Conservation (phyloP, 2,113 vertebrate species). For the Pollachius pollachius region DNA sequence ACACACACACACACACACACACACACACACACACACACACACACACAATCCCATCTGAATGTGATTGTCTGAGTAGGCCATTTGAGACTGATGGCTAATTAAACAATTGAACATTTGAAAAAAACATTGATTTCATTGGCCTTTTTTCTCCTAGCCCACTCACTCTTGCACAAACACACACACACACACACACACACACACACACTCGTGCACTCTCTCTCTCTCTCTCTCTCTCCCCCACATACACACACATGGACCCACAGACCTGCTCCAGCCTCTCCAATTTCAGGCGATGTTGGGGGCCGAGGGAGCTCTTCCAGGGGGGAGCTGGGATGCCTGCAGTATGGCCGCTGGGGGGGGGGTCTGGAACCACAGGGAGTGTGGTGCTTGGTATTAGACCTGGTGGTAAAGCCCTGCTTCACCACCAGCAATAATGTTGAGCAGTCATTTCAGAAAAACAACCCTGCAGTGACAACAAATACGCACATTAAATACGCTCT, state of each 20-base stretch:
- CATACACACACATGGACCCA: slow-evolving; percentile 3
- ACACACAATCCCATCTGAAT: not conserved
- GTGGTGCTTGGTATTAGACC: too few species aligned
- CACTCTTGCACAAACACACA: not conserved
- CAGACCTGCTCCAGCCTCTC: slow-evolving; percentile 85
- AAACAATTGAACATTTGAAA: too few species aligned
- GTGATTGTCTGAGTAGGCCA: too few species aligned
- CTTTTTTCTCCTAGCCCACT: too few species aligned
- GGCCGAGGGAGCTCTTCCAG: slow-evolving; percentile 64
- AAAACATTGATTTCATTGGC: too few species aligned
- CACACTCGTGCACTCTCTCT: not conserved
- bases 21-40: too few species aligned
- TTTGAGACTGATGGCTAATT: too few species aligned
- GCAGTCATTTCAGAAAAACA: too few species aligned
- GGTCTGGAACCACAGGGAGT: slow-evolving; percentile 27
- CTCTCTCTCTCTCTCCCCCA: not conserved
- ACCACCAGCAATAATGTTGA: too few species aligned
- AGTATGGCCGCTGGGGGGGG: slow-evolving; percentile 44
- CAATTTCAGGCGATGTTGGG: slow-evolving; percentile 70
- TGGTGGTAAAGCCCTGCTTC: too few species aligned
- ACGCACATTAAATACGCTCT: too few species aligned
- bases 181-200: not conserved
- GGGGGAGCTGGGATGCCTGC: slow-evolving; percentile 50
- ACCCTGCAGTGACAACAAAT: too few species aligned
- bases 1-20: not conserved